phyloP scores from a whole-genome alignment of 2,888 invertebrate genomes.

The Achlya flavicornis region DNA sequence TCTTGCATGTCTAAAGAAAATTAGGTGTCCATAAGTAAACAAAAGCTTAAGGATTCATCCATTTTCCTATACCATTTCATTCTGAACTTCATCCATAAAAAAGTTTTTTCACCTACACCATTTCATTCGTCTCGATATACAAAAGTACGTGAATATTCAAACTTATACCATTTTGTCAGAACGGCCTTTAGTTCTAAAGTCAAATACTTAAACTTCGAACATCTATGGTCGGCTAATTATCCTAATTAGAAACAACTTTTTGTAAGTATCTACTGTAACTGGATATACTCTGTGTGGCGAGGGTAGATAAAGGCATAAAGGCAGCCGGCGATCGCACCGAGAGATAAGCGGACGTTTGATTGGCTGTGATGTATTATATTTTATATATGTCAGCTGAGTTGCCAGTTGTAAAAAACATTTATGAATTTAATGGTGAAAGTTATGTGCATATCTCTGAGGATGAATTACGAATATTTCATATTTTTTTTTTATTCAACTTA shows the following conservation, averaged over 20 bases:
- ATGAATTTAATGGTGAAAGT: constrained; percentile 15
- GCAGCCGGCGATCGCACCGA: constrained; percentile 43
- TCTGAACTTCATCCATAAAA: not conserved
- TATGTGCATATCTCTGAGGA: not conserved
- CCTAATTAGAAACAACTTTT: constrained; percentile 77
- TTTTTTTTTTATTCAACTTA: too few species aligned
- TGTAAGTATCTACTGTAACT: constrained; percentile 53
- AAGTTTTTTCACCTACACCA: not conserved
- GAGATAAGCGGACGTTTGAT: constrained; percentile 43
- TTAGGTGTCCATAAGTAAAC: too few species aligned
- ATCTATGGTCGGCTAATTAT: constrained; percentile 56
- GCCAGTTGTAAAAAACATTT: constrained; percentile 6
- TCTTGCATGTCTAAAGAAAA: too few species aligned
- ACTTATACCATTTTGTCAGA: not conserved
- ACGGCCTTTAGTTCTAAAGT: not conserved
- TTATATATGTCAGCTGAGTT: constrained; percentile 21
- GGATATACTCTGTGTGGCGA: constrained; percentile 50
- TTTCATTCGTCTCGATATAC: not conserved
- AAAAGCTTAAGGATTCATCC: too few species aligned
- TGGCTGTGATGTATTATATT: constrained; percentile 46
- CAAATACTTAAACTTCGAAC: constrained; percentile 8
- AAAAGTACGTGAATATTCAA: not conserved
- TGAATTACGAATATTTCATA: not conserved
- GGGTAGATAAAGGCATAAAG: constrained; percentile 50
- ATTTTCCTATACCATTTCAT: not conserved